A percentile compares a stretch with the other conserved stretches of the same genome.
Conservation (phyloP, 2,113 vertebrate species). For the Melospiza georgiana region DNA sequence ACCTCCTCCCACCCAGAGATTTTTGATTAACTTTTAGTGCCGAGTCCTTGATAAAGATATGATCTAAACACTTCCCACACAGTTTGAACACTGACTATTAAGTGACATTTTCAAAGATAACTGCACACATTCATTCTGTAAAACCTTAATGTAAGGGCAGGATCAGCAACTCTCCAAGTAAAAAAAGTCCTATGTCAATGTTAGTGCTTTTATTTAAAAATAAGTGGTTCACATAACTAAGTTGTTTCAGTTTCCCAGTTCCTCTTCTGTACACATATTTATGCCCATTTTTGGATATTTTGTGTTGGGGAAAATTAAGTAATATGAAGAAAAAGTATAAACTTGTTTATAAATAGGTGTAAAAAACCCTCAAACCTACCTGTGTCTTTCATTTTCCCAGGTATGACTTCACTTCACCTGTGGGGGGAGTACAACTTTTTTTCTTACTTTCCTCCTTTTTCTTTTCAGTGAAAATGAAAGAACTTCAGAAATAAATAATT, state of each 20-base stretch:
- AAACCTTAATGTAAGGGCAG: background rate
- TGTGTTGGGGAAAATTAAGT: background rate
- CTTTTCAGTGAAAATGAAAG: background rate
- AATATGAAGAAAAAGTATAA: background rate
- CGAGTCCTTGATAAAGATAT: background rate
- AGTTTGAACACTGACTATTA: background rate
- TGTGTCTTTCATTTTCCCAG: background rate
- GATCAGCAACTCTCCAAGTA: background rate
- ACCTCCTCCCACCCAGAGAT: background rate
- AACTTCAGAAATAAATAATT: background rate
- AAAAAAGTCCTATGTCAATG: background rate
- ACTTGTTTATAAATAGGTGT: background rate
- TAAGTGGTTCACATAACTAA: fast-evolving
- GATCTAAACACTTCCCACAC: background rate
- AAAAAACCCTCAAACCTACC: background rate
- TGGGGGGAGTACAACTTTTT: fast-evolving
- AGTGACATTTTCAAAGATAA: background rate
- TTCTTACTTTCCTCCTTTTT: background rate
- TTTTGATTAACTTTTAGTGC: background rate
- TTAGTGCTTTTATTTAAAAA: background rate
- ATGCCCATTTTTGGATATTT: background rate
- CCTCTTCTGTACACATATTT: background rate
- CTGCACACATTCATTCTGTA: background rate
- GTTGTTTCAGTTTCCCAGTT: background rate
- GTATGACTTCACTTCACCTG: background rate